Evolutionary conservation across 2,113 vertebrate species (phyloP).

Genomic region (Onychostoma macrolepis): DNA sequence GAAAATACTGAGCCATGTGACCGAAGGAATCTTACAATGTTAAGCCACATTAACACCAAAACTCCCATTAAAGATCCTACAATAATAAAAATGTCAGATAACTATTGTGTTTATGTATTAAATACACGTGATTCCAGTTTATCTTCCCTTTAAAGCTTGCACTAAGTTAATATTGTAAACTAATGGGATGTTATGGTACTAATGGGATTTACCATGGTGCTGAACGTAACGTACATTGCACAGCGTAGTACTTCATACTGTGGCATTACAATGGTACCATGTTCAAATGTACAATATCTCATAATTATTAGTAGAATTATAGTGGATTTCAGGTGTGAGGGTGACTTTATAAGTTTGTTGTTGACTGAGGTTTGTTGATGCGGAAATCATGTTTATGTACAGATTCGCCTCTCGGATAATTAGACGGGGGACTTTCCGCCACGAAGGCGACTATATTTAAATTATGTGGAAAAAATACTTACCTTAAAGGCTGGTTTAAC

Average conservation of each 20-base stretch:
- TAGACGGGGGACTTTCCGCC: fast-evolving
- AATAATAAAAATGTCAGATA: neutral
- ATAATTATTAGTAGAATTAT: neutral
- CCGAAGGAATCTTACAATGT: neutral
- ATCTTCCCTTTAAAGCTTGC: neutral
- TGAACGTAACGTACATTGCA: neutral
- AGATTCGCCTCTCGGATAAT: neutral
- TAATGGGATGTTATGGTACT: neutral
- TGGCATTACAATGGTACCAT: neutral
- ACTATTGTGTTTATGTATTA: neutral
- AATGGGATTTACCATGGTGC: neutral
- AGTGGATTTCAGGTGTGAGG: neutral
- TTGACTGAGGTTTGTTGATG: neutral
- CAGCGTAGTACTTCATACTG: neutral
- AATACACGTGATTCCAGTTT: neutral
- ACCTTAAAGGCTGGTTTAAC: neutral
- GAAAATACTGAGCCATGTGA: neutral
- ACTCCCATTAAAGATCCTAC: neutral
- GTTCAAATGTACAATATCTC: neutral
- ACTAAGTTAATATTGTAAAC: neutral
- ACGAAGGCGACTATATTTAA: neutral
- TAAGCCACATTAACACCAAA: neutral
- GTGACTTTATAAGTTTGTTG: neutral
- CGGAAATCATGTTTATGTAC: neutral
- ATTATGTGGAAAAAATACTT: neutral